Conservation (phyloP, 2,888 invertebrate species). For the Liodrosophila aerea region DNA sequence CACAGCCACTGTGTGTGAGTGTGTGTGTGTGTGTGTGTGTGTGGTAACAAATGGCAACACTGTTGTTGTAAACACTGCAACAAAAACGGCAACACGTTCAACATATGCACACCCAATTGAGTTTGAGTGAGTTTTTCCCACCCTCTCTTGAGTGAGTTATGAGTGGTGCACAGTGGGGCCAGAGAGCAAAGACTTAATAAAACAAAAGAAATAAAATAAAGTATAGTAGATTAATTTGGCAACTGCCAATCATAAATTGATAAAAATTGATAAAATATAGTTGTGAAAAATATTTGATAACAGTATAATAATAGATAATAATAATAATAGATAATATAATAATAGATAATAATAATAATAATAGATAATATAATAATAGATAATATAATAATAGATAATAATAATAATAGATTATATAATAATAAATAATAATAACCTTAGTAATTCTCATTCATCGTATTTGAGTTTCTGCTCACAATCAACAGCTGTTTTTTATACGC, state of each 20-base stretch:
- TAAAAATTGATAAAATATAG: background rate
- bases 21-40: background rate
- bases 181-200: background rate
- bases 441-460: no score
- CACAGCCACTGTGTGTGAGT: background rate
- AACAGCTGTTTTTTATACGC: slow-evolving; percentile 18
- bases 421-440: no score
- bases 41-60: slow-evolving; percentile 63
- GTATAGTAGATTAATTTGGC: no score
- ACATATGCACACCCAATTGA: slow-evolving; percentile 34
- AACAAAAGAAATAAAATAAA: background rate
- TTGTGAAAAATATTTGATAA: background rate
- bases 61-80: slow-evolving; percentile 30
- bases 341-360: no score
- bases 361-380: no score
- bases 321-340: no score
- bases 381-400: background rate
- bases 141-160: slow-evolving; percentile 56
- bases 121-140: slow-evolving; percentile 58
- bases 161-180: slow-evolving; percentile 31
- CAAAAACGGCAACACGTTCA: slow-evolving; percentile 14
- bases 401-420: no score
- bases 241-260: background rate
- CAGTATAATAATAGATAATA: no score
- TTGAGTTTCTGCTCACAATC: background rate